phyloP scores from a whole-genome alignment of 2,113 vertebrate species.

The Paradoxurus hermaphroditus region DNA sequence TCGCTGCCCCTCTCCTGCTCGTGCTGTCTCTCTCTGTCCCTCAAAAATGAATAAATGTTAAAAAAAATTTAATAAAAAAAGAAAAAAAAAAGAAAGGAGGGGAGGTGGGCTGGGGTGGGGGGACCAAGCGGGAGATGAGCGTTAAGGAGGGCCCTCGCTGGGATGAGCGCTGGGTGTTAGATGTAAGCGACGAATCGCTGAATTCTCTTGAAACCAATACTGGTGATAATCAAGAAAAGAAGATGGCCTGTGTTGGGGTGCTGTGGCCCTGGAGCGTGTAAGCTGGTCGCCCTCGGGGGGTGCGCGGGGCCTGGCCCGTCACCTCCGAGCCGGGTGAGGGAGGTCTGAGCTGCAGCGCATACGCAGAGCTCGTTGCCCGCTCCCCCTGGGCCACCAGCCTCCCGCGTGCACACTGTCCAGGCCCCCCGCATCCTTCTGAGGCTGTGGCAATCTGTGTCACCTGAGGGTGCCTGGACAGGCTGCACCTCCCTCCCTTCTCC shows the following conservation, averaged over 20 bases:
- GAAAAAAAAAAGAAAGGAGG: no score
- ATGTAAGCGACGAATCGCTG: no score
- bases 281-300: not conserved
- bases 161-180: no score
- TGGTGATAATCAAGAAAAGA: not conserved
- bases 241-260: rapidly evolving
- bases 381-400: not conserved
- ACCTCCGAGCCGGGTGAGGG: not conserved
- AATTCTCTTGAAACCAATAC: no score
- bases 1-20: no score
- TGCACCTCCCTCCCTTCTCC: not conserved
- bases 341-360: not conserved
- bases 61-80: no score
- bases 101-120: no score
- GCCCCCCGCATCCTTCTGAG: not conserved
- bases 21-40: no score
- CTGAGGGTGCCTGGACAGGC: not conserved
- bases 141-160: no score
- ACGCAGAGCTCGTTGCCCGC: rapidly evolving
- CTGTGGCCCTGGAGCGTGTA: not conserved
- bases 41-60: no score
- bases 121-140: no score
- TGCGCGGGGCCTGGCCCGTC: rapidly evolving
- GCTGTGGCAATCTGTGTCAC: not conserved
- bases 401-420: not conserved